Conservation (phyloP, 2,113 vertebrate species). For the Lampris megalopsis region DNA sequence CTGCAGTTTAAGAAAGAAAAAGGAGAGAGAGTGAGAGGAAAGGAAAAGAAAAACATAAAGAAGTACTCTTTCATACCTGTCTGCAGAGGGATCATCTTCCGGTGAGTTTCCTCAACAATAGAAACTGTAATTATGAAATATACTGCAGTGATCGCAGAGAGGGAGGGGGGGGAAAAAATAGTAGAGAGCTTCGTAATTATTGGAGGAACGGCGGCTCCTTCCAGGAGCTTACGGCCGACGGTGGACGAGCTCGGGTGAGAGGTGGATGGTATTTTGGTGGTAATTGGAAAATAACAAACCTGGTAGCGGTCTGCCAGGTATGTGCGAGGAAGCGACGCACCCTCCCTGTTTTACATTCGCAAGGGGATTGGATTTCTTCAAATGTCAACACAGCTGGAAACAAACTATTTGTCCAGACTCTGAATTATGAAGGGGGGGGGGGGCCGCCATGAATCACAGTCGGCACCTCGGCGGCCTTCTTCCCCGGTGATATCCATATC, state of each 20-base stretch:
- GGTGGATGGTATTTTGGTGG: constrained; percentile 32
- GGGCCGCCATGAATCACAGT: constrained; percentile 76
- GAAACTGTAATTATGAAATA: constrained; percentile 48
- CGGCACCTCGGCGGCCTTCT: constrained; percentile 73
- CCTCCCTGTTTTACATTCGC: constrained; percentile 74
- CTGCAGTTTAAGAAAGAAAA: constrained; percentile 16
- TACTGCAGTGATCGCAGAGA: constrained; percentile 26
- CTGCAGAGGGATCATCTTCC: constrained; percentile 56
- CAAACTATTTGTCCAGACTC: constrained; percentile 73
- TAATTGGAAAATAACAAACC: constrained; percentile 75
- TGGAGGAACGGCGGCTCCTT: constrained; percentile 15
- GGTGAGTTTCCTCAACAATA: constrained; percentile 56
- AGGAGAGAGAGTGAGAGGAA: too few species aligned
- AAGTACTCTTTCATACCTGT: constrained; percentile 51
- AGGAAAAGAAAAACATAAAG: neutral
- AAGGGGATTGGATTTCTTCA: constrained; percentile 75
- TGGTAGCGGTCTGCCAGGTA: constrained; percentile 46
- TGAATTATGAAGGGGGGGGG: constrained; percentile 71
- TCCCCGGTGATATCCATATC: constrained; percentile 77
- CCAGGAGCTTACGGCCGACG: constrained; percentile 15
- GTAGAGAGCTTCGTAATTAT: constrained; percentile 8
- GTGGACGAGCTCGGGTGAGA: constrained; percentile 40
- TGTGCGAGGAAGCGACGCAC: constrained; percentile 42
- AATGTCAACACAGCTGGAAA: constrained; percentile 76
- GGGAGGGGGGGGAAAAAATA: neutral